phyloP scores from a whole-genome alignment of 2,888 invertebrate species.

The Callimorpha dominula region DNA sequence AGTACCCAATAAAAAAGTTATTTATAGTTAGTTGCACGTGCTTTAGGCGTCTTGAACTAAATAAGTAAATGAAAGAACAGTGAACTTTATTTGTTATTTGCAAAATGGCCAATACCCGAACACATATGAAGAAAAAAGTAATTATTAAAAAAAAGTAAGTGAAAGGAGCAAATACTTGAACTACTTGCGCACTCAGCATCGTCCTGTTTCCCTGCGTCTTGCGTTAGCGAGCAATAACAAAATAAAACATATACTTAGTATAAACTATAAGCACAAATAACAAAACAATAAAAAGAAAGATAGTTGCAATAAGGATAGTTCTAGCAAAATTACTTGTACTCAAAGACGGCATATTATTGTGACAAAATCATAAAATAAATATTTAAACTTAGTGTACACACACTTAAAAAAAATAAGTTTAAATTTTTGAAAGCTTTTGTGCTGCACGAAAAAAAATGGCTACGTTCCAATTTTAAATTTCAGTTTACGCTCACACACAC shows the following conservation, averaged over 20 bases:
- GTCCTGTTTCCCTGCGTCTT: slow-evolving; percentile 69
- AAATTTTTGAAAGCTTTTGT: background rate
- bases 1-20: too few species aligned
- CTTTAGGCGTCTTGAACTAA: too few species aligned
- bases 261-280: slow-evolving; percentile 19
- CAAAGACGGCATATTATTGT: background rate
- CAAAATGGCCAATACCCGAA: too few species aligned
- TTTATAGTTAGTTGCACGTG: too few species aligned
- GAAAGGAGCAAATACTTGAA: slow-evolving; percentile 65
- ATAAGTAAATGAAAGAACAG: too few species aligned
- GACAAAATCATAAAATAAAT: too few species aligned
- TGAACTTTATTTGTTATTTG: too few species aligned
- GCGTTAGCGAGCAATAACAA: slow-evolving; percentile 57
- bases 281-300: slow-evolving; percentile 35
- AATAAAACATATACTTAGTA: background rate
- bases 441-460: background rate
- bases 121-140: background rate
- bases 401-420: background rate
- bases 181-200: slow-evolving; percentile 70
- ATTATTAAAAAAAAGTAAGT: slow-evolving; percentile 12
- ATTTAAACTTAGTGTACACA: background rate
- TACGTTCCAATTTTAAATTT: background rate
- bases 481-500: background rate
- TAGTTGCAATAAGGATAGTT: background rate
- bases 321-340: background rate